Percentiles rank a stretch among this genome's conserved stretches.
Evolutionary conservation across 2,113 vertebrate genomes (phyloP).

Genomic region (Cavia porcellus): DNA sequence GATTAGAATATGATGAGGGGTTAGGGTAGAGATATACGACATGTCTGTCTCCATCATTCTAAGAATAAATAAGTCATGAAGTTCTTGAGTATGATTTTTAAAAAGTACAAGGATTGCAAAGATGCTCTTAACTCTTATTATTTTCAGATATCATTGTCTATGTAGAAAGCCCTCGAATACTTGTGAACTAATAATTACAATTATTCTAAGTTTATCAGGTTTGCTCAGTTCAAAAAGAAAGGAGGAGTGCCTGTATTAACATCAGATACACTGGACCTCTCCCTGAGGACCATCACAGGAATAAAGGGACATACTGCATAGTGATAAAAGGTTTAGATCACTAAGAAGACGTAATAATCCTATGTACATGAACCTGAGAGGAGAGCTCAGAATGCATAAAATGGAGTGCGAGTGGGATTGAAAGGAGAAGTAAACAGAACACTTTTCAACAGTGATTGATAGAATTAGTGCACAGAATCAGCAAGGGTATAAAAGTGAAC

Average conservation of each 20-base stretch:
- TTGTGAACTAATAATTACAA: neutral
- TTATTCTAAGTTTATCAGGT: neutral
- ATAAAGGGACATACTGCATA: neutral
- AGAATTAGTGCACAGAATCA: neutral
- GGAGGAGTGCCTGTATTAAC: neutral
- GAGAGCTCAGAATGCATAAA: neutral
- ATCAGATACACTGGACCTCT: neutral
- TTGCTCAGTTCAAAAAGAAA: neutral
- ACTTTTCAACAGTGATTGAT: neutral
- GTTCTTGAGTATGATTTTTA: neutral
- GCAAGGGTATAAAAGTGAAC: neutral
- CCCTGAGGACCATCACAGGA: neutral
- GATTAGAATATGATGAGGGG: neutral
- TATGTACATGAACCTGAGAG: neutral
- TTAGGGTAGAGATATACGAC: neutral
- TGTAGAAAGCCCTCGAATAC: neutral
- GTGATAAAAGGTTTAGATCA: neutral
- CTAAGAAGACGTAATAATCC: neutral
- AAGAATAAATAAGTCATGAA: neutral
- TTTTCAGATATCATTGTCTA: neutral
- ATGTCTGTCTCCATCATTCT: neutral
- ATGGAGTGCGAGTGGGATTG: neutral
- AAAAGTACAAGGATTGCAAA: neutral
- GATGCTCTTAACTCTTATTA: neutral
- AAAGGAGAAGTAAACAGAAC: neutral